Percentiles rank a stretch among this genome's conserved stretches.
phyloP scores from a whole-genome alignment of 1,140 invertebrate genomes.

The Cephus cinctus region DNA sequence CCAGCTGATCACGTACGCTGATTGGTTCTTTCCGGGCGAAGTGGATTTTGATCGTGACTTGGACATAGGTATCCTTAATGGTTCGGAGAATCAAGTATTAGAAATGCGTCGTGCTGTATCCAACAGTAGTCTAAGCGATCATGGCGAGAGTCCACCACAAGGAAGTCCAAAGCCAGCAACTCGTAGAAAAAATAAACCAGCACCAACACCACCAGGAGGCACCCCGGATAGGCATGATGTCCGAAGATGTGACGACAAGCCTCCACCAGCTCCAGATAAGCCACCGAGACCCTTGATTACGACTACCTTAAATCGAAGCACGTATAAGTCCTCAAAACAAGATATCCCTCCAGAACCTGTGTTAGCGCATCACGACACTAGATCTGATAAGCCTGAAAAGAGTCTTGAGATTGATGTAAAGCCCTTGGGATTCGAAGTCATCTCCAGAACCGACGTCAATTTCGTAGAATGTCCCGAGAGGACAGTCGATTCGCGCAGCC shows the following conservation, averaged over 20 bases:
- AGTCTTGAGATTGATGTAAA: conserved; percentile 18
- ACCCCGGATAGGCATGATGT: conserved; percentile 48
- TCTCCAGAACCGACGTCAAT: conserved; percentile 12
- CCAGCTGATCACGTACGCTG: conserved; percentile 79
- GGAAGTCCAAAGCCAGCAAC: conserved; percentile 72
- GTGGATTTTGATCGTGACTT: conserved; percentile 58
- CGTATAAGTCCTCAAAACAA: conserved; percentile 42
- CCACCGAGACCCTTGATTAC: conserved; percentile 56
- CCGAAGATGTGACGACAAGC: conserved; percentile 42
- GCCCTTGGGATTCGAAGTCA: conserved; percentile 16
- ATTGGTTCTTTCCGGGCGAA: conserved; percentile 84
- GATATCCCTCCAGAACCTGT: conserved; percentile 17
- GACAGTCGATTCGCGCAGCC: neutral
- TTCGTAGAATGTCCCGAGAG: conserved; percentile 10
- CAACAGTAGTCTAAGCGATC: conserved; percentile 65
- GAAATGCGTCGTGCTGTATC: conserved; percentile 66
- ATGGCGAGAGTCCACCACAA: conserved; percentile 64
- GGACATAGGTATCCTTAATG: conserved; percentile 44
- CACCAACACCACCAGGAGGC: conserved; percentile 63
- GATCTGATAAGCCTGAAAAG: conserved; percentile 17
- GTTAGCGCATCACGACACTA: conserved; percentile 14
- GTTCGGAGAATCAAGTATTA: conserved; percentile 31
- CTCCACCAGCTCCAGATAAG: conserved; percentile 59
- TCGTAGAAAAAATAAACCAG: conserved; percentile 70
- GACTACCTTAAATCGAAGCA: conserved; percentile 41